Evolutionary conservation across 2,113 vertebrate genomes (phyloP).

Genomic region (Syrmaticus mikado): DNA sequence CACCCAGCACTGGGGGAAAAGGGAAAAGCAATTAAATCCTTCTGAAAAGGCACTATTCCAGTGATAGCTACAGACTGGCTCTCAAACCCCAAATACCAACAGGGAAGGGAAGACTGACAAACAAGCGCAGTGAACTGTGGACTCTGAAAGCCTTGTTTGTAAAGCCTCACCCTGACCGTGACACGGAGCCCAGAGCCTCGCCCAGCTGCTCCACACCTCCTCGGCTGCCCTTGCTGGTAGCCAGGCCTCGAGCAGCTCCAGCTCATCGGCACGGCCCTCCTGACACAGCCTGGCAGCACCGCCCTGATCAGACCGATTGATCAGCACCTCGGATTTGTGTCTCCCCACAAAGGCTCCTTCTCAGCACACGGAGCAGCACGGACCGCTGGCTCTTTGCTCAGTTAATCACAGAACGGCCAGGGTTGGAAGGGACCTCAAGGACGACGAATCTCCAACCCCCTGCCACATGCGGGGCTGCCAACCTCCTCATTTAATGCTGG

Average conservation of each 20-base stretch:
- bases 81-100: not conserved
- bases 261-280: too few relatives aligned
- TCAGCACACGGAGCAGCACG: not conserved
- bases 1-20: not conserved
- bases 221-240: not conserved
- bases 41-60: not conserved
- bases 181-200: rapidly evolving
- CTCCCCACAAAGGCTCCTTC: not conserved
- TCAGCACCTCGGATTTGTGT: too few relatives aligned
- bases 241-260: too few relatives aligned
- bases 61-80: not conserved
- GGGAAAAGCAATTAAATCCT: not conserved
- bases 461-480: too few relatives aligned
- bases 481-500: too few relatives aligned
- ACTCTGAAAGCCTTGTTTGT: not conserved
- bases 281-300: not conserved
- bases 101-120: not conserved
- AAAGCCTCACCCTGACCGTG: rapidly evolving
- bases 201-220: rapidly evolving
- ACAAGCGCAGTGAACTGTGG: rapidly evolving
- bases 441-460: too few relatives aligned
- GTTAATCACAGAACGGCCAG: too few relatives aligned
- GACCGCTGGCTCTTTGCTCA: not conserved
- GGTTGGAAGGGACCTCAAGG: too few relatives aligned
- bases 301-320: too few relatives aligned